Conservation (phyloP, 2,113 vertebrate species). For the Gopherus flavomarginatus region DNA sequence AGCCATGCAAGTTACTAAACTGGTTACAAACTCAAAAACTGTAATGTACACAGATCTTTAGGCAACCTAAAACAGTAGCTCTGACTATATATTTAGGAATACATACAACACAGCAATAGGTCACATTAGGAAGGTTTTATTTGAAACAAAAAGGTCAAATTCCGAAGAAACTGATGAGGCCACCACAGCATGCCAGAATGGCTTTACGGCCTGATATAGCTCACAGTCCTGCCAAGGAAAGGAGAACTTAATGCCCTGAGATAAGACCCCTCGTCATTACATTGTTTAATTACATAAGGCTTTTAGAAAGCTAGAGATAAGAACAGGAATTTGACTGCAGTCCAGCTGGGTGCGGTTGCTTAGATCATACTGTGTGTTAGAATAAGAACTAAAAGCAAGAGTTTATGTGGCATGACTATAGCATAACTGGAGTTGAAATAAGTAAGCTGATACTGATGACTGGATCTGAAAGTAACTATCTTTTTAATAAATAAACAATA, state of each 20-base stretch:
- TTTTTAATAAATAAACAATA: not conserved
- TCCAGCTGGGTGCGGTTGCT: conserved; percentile 70
- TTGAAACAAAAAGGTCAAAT: conserved; percentile 32
- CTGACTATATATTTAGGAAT: not conserved
- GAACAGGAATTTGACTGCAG: conserved; percentile 68
- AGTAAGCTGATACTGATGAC: conserved; percentile 2
- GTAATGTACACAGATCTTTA: not conserved
- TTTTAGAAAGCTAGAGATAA: conserved; percentile 67
- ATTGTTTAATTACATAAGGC: conserved; percentile 68
- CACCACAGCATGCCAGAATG: not conserved
- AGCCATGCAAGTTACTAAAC: conserved; percentile 41
- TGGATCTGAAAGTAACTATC: conserved; percentile 4
- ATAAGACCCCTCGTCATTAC: conserved; percentile 71
- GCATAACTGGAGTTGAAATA: not conserved
- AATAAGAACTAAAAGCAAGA: conserved; percentile 18
- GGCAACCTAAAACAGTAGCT: not conserved
- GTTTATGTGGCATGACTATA: conserved; percentile 35
- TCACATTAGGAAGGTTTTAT: not conserved
- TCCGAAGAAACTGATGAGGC: conserved; percentile 16
- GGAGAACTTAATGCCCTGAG: conserved; percentile 59
- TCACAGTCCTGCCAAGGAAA: conserved; percentile 63
- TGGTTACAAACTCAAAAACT: conserved; percentile 1
- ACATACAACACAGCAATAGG: not conserved
- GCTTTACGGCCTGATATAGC: conserved; percentile 17
- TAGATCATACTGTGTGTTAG: conserved; percentile 52